phyloP scores from a whole-genome alignment of 2,113 vertebrate species.

The Cyanoderma ruficeps region DNA sequence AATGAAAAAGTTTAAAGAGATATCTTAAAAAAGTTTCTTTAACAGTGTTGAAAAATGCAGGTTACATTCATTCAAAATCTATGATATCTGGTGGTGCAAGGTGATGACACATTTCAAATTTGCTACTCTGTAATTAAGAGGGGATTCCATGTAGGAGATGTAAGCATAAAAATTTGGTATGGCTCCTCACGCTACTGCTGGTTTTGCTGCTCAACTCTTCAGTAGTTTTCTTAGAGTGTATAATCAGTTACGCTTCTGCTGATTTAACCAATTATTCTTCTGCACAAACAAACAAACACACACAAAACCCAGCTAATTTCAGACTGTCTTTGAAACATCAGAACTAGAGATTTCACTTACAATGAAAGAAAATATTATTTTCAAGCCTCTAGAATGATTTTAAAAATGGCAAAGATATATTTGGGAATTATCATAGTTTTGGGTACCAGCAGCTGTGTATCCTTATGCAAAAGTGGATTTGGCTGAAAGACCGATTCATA shows the following conservation, averaged over 20 bases:
- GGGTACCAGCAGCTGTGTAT: slow-evolving; percentile 59
- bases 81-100: slow-evolving; percentile 18
- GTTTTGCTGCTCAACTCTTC: slow-evolving; percentile 33
- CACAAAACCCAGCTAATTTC: slow-evolving; percentile 47
- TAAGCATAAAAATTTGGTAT: neutral
- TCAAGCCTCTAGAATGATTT: slow-evolving; percentile 14
- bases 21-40: neutral
- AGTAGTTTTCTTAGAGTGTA: slow-evolving; percentile 36
- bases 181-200: neutral
- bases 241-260: slow-evolving; percentile 59
- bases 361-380: slow-evolving; percentile 55
- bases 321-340: slow-evolving; percentile 41
- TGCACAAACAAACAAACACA: slow-evolving; percentile 54
- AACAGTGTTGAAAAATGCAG: neutral
- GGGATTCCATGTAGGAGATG: slow-evolving; percentile 30
- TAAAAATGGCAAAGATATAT: slow-evolving; percentile 53
- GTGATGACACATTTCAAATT: slow-evolving; percentile 26
- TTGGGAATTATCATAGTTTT: slow-evolving; percentile 47
- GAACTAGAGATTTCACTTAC: slow-evolving; percentile 19
- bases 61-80: slow-evolving; percentile 45
- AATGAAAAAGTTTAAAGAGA: neutral
- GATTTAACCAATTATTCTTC: slow-evolving; percentile 67
- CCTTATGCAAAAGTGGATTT: slow-evolving; percentile 59
- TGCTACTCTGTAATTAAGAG: slow-evolving; percentile 23
- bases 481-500: slow-evolving; percentile 65